Evolutionary conservation across 2,888 invertebrate genomes (phyloP), one percentile per base, ranked within the genome.

Genomic region (Andrena minutula): DNA sequence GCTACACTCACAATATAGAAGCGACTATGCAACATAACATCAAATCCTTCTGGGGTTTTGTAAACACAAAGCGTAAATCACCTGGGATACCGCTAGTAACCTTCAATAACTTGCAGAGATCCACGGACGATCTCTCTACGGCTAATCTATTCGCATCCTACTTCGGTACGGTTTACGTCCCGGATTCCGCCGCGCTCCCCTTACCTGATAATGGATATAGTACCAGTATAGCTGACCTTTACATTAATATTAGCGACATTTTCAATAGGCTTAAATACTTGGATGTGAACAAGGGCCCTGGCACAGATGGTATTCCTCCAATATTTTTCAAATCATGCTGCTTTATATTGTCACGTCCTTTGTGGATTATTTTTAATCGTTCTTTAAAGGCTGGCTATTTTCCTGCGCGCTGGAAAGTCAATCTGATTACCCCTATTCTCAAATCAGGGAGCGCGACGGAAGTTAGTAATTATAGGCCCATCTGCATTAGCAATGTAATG

Each of bases 391-490:
- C 20, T 1, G 23, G 53, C 47, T 10, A 84, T 5, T 86, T 84
- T 20, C 85, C 85, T 5, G 16, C 53, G 0, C 0, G 47, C 2
- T 84, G 77, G 66, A 88, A 88, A 75, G 8, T 41, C 16, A 69
- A 60, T 12, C 32, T 65, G 1, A 66, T 85, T 23, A 69, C 65
- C 2, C 80, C 87, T 8, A 69, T 85, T 23, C 77, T 75, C 56
- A 87, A 87, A 79, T 41, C 12, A 0, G 41, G 41, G 41, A 41
- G 41, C 41, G 12, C 3, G 41, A 41, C 41, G 0, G 12, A 41
- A 41, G 41, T 41, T 1, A 41, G 41, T 41, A 41, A 41, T 41
- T 41, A 41, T 41, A 41, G 41, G 41, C 41, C 41, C 3, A 41
- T 41, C 12, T 41, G 41, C 41, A 41, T 10, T 12, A 41, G 41